Percentiles rank a stretch among this genome's conserved stretches.
These are phyloP conservation scores for Platygyra sinensis DNA, from an alignment of 64 coral and sea anemone species.

Conservation along the genomic window DNA sequence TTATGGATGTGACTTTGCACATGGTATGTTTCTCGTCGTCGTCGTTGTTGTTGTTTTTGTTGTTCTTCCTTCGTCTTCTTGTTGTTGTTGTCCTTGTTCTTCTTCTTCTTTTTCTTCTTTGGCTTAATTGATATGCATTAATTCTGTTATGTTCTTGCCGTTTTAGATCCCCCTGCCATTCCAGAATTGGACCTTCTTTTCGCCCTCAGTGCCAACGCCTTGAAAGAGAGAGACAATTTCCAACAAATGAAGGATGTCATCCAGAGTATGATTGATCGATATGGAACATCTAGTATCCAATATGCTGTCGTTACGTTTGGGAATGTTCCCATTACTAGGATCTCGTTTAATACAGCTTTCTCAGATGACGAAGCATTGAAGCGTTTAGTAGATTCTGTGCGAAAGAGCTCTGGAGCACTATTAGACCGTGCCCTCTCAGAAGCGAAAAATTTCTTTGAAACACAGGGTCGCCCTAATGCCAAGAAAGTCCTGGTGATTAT, in stretches of 20 bases:
- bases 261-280: conserved; percentile 47
- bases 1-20: no score
- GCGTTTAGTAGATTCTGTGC: conserved; percentile 34
- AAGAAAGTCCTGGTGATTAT: conserved; percentile 71
- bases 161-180: conserved; percentile 46
- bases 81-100: no score
- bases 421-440: conserved; percentile 53
- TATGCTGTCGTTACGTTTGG: conserved; percentile 66
- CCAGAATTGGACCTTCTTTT: conserved; percentile 60
- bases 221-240: conserved; percentile 28
- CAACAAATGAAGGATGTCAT: conserved; percentile 69
- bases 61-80: no score
- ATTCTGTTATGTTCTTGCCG: not conserved
- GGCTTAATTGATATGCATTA: not conserved
- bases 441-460: conserved; percentile 65
- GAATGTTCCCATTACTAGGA: conserved; percentile 28
- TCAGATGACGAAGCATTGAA: conserved; percentile 1
- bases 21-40: no score
- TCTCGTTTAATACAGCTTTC: conserved; percentile 28
- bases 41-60: no score
- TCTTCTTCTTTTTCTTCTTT: not conserved
- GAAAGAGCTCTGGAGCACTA: conserved; percentile 23
- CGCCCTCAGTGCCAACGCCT: conserved; percentile 55
- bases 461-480: conserved; percentile 39
- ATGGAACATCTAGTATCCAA: conserved; percentile 43